phyloP scores from a whole-genome alignment of 2,888 invertebrate species.

The Pammene aurita region DNA sequence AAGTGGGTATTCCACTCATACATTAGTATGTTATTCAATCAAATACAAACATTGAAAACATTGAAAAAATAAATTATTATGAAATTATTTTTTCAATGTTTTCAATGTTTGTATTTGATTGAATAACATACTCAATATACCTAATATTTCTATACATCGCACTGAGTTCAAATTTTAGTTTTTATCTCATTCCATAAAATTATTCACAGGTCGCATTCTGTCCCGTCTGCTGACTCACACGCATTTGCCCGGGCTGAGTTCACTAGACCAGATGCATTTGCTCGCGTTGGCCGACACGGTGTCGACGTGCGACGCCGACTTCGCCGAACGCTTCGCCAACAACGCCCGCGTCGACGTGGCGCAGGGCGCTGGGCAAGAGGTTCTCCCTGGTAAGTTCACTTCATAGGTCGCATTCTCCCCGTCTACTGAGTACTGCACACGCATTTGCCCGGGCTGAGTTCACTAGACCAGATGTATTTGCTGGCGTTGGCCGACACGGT shows the following conservation, averaged over 20 bases:
- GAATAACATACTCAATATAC: too few relatives aligned
- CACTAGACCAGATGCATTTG: conserved; percentile 99
- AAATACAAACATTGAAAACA: too few relatives aligned
- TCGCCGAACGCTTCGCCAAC: conserved; percentile 89
- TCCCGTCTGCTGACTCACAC: conserved; percentile 97
- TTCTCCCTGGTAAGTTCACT: conserved; percentile 64
- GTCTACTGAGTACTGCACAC: conserved; percentile 97
- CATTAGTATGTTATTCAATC: too few relatives aligned
- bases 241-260: conserved; percentile 96
- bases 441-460: conserved; percentile 96
- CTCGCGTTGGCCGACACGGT: conserved; percentile 99
- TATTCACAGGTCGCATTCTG: conserved; percentile 86
- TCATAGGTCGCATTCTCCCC: conserved; percentile 76
- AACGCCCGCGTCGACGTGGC: conserved; percentile 67
- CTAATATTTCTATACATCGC: too few relatives aligned
- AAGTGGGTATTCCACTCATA: too few relatives aligned
- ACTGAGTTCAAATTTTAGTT: too few relatives aligned
- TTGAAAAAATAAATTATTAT: too few relatives aligned
- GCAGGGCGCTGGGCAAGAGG: conserved; percentile 63
- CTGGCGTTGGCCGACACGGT: conserved; percentile 99
- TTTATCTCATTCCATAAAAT: conserved; percentile 11
- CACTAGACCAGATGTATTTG: conserved; percentile 99
- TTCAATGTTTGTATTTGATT: too few relatives aligned
- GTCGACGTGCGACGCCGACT: conserved; percentile 94
- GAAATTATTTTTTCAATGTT: too few relatives aligned